Conservation (phyloP, 2,797 vertebrate species). For the Centropyge bicolor region DNA sequence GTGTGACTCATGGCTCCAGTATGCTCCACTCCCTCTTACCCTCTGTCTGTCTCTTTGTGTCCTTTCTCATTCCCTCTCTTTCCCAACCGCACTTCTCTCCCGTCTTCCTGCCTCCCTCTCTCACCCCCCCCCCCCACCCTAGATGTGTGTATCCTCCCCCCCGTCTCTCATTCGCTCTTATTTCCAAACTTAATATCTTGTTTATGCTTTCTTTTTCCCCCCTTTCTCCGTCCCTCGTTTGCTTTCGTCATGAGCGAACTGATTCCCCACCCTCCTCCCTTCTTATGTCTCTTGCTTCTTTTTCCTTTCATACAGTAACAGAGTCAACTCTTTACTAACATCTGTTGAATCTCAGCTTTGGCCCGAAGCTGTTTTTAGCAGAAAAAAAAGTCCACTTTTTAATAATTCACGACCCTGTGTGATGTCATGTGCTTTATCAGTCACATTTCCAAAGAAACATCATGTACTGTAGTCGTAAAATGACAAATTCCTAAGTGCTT, state of each 20-base stretch:
- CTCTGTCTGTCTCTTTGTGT: constrained; percentile 33
- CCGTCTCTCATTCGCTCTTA: not conserved
- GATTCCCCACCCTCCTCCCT: not conserved
- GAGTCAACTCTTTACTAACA: not conserved
- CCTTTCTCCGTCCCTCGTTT: not conserved
- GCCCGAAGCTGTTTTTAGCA: not conserved
- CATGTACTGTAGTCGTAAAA: not conserved
- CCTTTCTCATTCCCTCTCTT: constrained; percentile 55
- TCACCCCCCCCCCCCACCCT: not conserved
- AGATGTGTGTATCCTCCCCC: no score
- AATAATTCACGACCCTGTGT: not conserved
- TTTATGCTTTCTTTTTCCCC: not conserved
- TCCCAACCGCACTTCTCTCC: constrained; percentile 36
- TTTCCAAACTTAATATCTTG: constrained; percentile 13
- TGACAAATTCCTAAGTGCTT: not conserved
- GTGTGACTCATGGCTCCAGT: constrained; percentile 78
- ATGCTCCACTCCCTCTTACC: constrained; percentile 75
- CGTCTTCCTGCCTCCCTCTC: constrained; percentile 29
- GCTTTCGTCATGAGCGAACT: not conserved
- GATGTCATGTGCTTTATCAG: not conserved
- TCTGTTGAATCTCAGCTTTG: not conserved
- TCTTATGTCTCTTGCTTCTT: not conserved
- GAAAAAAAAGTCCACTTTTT: not conserved
- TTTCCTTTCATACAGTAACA: constrained; percentile 1
- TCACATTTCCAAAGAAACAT: constrained; percentile 5